phyloP scores from a whole-genome alignment of 2,888 invertebrate genomes.

The Conomelus anceps region DNA sequence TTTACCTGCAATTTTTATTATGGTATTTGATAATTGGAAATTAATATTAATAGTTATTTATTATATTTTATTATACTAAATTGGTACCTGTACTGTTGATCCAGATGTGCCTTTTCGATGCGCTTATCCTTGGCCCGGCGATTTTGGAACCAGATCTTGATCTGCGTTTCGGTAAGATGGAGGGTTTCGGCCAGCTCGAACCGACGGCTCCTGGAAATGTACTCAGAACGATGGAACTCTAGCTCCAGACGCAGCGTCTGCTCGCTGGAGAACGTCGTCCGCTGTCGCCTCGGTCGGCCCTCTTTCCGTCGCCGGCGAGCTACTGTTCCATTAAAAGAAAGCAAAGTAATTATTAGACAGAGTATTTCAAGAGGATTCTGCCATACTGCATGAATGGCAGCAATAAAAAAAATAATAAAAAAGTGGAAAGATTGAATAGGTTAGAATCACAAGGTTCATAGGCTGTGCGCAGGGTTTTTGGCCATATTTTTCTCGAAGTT shows the following conservation, averaged over 20 bases:
- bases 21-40: too few species aligned
- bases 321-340: conserved; percentile 49
- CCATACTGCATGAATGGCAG: too few species aligned
- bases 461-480: too few species aligned
- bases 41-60: too few species aligned
- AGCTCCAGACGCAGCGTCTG: conserved; percentile 85
- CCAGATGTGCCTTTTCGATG: conserved; percentile 90
- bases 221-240: conserved; percentile 87
- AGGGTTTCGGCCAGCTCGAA: conserved; percentile 70
- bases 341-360: too few species aligned
- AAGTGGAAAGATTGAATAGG: too few species aligned
- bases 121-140: conserved; percentile 92
- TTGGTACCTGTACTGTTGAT: conserved; percentile 85
- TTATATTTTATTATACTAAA: not conserved
- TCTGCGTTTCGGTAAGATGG: conserved; percentile 66
- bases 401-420: too few species aligned
- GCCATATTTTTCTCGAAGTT: too few species aligned
- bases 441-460: too few species aligned
- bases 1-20: too few species aligned
- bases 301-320: conserved; percentile 79
- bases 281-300: conserved; percentile 77
- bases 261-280: conserved; percentile 91
- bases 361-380: too few species aligned
- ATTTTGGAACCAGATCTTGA: conserved; percentile 92
- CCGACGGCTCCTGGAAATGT: conserved; percentile 78